Evolutionary conservation across 2,113 vertebrate species (phyloP).

Genomic region (Gallinago paraguaiae): DNA sequence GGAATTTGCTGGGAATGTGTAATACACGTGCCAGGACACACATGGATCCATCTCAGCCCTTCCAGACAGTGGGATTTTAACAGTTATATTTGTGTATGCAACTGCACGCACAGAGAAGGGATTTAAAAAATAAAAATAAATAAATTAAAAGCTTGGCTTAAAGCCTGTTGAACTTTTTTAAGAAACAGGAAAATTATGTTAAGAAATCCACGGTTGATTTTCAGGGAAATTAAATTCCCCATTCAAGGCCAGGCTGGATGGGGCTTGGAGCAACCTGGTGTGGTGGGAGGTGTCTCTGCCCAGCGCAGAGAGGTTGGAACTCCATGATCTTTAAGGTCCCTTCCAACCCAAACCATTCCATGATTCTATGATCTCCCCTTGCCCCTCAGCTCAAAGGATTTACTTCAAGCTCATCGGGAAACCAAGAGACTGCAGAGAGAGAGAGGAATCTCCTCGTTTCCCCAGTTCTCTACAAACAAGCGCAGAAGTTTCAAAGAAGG

Average conservation of each 20-base stretch:
- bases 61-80: background rate
- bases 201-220: background rate
- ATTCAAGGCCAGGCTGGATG: too few species aligned
- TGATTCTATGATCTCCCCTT: background rate
- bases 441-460: background rate
- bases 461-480: background rate
- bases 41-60: background rate
- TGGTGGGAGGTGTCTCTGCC: too few species aligned
- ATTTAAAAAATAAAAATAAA: too few species aligned
- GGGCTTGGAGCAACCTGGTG: too few species aligned
- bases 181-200: background rate
- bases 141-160: background rate
- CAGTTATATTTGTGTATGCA: background rate
- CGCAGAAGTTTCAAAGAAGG: background rate
- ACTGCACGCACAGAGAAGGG: background rate
- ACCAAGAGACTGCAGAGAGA: background rate
- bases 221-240: background rate
- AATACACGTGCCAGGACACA: background rate
- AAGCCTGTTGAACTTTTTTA: background rate
- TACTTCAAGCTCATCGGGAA: background rate
- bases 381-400: background rate
- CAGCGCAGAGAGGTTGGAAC: too few species aligned
- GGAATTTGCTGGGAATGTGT: background rate
- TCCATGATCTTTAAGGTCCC: too few species aligned
- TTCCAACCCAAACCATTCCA: too few species aligned